A percentile compares a stretch with the other conserved stretches of the same genome.
Evolutionary conservation across 1,140 invertebrate species (phyloP).

Genomic region (Brachionus rubens): DNA sequence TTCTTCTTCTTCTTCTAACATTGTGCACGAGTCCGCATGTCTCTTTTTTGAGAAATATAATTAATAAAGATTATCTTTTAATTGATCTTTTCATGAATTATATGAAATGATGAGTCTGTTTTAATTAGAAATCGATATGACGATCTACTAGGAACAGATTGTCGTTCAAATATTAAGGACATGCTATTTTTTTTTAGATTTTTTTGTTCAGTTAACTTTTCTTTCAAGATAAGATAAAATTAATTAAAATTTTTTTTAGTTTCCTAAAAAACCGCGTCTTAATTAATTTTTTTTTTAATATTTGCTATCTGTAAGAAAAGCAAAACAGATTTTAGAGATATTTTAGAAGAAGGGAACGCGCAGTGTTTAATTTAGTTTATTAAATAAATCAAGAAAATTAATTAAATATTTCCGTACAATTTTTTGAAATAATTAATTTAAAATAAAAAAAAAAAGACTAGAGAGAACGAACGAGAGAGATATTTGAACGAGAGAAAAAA

Average conservation of each 20-base stretch:
- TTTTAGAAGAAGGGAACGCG: background rate
- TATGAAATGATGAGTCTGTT: conserved; percentile 20
- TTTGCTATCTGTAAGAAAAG: conserved; percentile 36
- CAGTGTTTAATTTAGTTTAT: conserved; percentile 31
- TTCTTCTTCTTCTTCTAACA: no score
- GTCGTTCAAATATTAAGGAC: background rate
- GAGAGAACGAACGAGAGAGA: no score
- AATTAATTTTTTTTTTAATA: conserved; percentile 45
- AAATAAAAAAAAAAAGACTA: no score
- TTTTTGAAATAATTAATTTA: conserved; percentile 31
- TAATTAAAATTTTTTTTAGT: conserved; percentile 41
- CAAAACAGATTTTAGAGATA: conserved; percentile 9
- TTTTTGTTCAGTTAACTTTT: background rate
- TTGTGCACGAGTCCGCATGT: background rate
- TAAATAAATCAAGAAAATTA: conserved; percentile 40
- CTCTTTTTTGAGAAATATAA: background rate
- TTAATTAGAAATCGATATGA: conserved; percentile 43
- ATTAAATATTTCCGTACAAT: conserved; percentile 46
- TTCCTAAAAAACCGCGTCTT: conserved; percentile 36
- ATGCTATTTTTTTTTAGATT: background rate
- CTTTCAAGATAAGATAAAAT: conserved; percentile 34
- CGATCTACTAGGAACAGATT: conserved; percentile 14
- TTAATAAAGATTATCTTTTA: conserved; percentile 37
- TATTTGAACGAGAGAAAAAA: conserved; percentile 32
- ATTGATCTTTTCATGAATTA: conserved; percentile 37